Percentiles rank a stretch among this genome's conserved stretches.
Conservation (phyloP, 2,888 invertebrate species). For the Brassicogethes aeneus region DNA sequence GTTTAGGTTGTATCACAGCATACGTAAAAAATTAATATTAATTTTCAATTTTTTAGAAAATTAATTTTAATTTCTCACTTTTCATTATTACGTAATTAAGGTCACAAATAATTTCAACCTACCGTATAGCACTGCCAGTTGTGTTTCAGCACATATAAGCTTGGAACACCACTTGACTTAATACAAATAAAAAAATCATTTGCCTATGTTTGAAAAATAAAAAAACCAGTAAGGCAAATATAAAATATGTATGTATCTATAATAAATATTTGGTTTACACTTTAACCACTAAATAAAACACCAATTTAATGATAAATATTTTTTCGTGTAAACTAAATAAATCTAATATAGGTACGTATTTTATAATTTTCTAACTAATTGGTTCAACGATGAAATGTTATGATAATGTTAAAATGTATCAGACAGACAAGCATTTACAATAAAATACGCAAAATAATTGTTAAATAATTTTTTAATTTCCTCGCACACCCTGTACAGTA, state of each 20-base stretch:
- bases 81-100: too few relatives aligned
- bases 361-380: not conserved
- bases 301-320: not conserved
- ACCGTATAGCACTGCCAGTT: constrained; percentile 44
- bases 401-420: constrained; percentile 41
- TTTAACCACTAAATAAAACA: not conserved
- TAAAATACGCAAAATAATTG: constrained; percentile 43
- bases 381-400: constrained; percentile 1
- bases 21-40: too few relatives aligned
- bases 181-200: constrained; percentile 36
- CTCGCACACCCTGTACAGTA: too few relatives aligned
- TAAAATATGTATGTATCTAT: not conserved
- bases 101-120: constrained; percentile 23
- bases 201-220: constrained; percentile 29
- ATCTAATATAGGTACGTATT: not conserved
- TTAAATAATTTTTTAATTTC: constrained; percentile 23
- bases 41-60: too few relatives aligned
- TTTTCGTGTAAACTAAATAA: not conserved
- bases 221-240: not conserved
- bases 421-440: constrained; percentile 41
- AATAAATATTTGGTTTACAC: not conserved
- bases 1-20: too few relatives aligned
- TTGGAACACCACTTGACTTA: constrained; percentile 44
- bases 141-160: constrained; percentile 43
- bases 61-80: too few relatives aligned